Conservation (phyloP, 2,113 vertebrate species). For the Cephalopholis sonnerati region DNA sequence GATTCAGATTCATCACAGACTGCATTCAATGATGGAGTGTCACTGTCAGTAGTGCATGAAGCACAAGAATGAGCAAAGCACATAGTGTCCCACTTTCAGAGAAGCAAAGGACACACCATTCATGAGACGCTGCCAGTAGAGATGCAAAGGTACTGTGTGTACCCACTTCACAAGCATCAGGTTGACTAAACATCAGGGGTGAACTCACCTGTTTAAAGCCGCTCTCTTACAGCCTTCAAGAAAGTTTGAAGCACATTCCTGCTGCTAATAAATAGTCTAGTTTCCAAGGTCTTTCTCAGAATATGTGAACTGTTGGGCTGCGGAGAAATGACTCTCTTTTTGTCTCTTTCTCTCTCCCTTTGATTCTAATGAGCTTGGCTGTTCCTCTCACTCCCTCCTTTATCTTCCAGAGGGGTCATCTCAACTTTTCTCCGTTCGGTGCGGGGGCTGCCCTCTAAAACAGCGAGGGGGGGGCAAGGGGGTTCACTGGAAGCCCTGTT, state of each 20-base stretch:
- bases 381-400: conserved; percentile 67
- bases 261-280: not conserved
- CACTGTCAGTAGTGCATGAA: conserved; percentile 21
- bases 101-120: conserved; percentile 22
- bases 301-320: not conserved
- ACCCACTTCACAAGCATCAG: conserved; percentile 49
- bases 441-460: conserved; percentile 86
- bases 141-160: conserved; percentile 60
- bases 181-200: conserved; percentile 45
- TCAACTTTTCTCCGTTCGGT: conserved; percentile 88
- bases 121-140: conserved; percentile 23
- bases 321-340: not conserved
- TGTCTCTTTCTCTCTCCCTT: conserved; percentile 14
- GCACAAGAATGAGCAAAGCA: conserved; percentile 39
- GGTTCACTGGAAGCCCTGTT: conserved; percentile 63
- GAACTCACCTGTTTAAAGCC: conserved; percentile 6
- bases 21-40: conserved; percentile 15
- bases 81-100: conserved; percentile 41
- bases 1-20: conserved; percentile 34
- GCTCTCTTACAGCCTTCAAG: not conserved
- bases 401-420: conserved; percentile 86
- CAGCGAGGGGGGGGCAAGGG: conserved; percentile 53
- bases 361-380: conserved; percentile 44
- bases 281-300: conserved; percentile 10
- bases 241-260: conserved; percentile 13